A percentile compares a stretch with the other conserved stretches of the same genome.
These are phyloP conservation scores for Ibidorhyncha struthersii DNA, from an alignment of 2,113 vertebrate genomes.

Conservation along the genomic window DNA sequence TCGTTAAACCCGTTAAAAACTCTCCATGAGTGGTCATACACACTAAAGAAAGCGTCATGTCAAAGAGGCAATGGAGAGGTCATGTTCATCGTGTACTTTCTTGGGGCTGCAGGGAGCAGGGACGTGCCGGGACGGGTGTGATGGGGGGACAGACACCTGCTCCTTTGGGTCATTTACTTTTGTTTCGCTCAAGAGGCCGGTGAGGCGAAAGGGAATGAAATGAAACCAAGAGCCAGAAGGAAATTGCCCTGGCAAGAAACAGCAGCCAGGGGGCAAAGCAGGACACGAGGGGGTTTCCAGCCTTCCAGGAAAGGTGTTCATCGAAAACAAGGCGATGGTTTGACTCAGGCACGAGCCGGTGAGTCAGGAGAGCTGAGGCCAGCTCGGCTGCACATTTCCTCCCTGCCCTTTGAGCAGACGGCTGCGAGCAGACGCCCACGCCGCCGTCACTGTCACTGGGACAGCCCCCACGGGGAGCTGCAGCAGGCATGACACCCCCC, in stretches of 20 bases:
- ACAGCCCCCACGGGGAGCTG: not conserved
- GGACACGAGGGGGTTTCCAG: not conserved
- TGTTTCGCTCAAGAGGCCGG: not conserved
- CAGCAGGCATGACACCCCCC: not conserved
- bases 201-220: not conserved
- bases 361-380: not conserved
- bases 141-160: not conserved
- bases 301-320: constrained; percentile 28
- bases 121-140: not conserved
- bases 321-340: not conserved
- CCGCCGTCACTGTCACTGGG: accelerated
- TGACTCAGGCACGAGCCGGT: not conserved
- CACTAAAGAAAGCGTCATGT: not conserved
- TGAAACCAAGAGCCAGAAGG: not conserved
- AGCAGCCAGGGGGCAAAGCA: not conserved
- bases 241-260: not conserved
- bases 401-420: not conserved
- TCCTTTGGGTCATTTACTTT: not conserved
- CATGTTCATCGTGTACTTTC: not conserved
- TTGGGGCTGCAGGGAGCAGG: not conserved
- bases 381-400: not conserved
- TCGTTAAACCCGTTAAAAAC: not conserved
- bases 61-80: not conserved
- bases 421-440: not conserved
- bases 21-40: not conserved